These are phyloP conservation scores for Drosophila teissieri DNA, from an alignment of 1,140 invertebrate genomes.

Conservation along the genomic window DNA sequence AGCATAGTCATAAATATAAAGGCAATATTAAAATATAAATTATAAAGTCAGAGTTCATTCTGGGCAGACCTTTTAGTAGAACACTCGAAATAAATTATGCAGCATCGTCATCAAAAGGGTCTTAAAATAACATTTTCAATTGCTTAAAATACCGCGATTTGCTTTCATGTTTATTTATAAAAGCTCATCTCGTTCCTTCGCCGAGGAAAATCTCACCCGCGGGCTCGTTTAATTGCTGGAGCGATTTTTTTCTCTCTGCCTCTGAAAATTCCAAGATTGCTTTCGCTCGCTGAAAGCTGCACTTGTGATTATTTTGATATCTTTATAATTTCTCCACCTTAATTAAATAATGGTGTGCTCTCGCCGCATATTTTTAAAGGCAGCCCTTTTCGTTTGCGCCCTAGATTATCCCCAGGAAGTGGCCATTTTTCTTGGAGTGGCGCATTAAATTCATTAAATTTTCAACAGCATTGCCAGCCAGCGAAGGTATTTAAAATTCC, in stretches of 20 bases:
- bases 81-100: background rate
- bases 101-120: background rate
- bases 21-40: no score
- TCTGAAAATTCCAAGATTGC: slow-evolving; percentile 5
- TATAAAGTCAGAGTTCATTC: no score
- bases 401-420: slow-evolving; percentile 14
- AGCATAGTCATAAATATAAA: no score
- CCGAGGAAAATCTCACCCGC: background rate
- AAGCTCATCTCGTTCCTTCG: slow-evolving; percentile 3
- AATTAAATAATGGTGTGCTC: slow-evolving; percentile 42
- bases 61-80: no score
- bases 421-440: slow-evolving; percentile 24
- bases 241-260: background rate
- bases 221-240: slow-evolving; percentile 10
- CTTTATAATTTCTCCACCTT: slow-evolving; percentile 20
- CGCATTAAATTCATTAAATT: slow-evolving; percentile 80
- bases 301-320: slow-evolving; percentile 30
- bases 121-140: background rate
- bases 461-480: slow-evolving; percentile 63
- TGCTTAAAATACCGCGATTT: background rate
- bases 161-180: slow-evolving; percentile 35
- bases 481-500: slow-evolving; percentile 75
- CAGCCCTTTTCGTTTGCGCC: slow-evolving; percentile 26
- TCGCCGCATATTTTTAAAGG: slow-evolving; percentile 9
- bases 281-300: slow-evolving; percentile 1